Conservation (phyloP, 1,140 invertebrate genomes). For the Drosophila bocki region DNA sequence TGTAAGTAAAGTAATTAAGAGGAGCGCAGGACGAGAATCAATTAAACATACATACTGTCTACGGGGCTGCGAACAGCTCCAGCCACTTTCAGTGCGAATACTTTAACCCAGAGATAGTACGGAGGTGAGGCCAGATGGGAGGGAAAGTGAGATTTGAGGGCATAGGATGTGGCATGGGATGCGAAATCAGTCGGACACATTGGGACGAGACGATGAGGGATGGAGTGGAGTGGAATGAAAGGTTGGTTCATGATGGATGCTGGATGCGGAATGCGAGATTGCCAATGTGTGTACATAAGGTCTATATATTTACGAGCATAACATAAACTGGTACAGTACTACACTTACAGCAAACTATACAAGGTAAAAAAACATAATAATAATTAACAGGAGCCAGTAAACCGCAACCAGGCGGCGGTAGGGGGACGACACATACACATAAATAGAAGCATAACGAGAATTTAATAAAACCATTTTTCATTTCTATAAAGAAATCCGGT, state of each 20-base stretch:
- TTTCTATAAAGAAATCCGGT: constrained; percentile 80
- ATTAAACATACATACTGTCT: constrained; percentile 58
- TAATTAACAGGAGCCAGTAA: constrained; percentile 45
- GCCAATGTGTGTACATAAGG: constrained; percentile 72
- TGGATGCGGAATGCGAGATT: constrained; percentile 32
- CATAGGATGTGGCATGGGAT: constrained; percentile 11
- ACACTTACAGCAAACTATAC: constrained; percentile 83
- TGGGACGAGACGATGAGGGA: constrained; percentile 13
- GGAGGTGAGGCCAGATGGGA: constrained; percentile 5
- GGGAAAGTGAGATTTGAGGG: constrained; percentile 30
- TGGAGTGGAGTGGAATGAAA: background rate
- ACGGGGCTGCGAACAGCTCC: constrained; percentile 16
- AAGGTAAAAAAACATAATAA: constrained; percentile 70
- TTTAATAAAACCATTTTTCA: constrained; percentile 78
- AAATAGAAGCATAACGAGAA: constrained; percentile 74
- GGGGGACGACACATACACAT: constrained; percentile 59
- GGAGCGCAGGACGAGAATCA: constrained; percentile 56
- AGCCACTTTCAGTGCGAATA: constrained; percentile 56
- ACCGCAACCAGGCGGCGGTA: constrained; percentile 24
- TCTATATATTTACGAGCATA: constrained; percentile 41
- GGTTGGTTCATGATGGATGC: constrained; percentile 37
- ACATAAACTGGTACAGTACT: constrained; percentile 71
- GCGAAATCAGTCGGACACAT: constrained; percentile 30
- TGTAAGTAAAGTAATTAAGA: constrained; percentile 75
- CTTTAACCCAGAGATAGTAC: constrained; percentile 44